Percentiles rank a stretch among this genome's conserved stretches.
Evolutionary conservation across 2,113 vertebrate species (phyloP).

Genomic region (Eurypyga helias): DNA sequence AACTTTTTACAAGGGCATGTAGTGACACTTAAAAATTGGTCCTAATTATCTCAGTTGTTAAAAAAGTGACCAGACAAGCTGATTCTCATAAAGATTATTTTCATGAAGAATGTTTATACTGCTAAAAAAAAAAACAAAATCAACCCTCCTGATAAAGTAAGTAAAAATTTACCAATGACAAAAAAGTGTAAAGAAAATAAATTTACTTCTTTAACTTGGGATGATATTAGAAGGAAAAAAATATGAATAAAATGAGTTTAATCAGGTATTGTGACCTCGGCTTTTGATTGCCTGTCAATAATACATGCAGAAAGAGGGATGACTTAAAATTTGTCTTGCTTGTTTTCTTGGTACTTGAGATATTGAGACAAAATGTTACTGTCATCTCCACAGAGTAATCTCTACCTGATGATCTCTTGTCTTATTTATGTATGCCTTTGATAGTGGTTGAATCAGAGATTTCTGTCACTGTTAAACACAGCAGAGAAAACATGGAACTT

Average conservation of each 20-base stretch:
- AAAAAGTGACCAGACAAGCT: not conserved
- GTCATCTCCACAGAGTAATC: conserved; percentile 3
- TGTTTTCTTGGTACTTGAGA: not conserved
- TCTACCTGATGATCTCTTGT: not conserved
- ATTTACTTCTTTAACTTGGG: not conserved
- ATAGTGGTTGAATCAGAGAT: not conserved
- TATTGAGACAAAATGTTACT: not conserved
- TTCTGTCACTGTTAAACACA: not conserved
- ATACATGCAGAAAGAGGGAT: not conserved
- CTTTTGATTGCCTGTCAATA: not conserved
- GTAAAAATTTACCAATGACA: not conserved
- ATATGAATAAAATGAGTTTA: not conserved
- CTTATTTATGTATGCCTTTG: not conserved
- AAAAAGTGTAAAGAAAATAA: not conserved
- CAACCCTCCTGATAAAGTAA: not conserved
- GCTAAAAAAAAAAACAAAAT: not conserved
- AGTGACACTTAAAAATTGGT: not conserved
- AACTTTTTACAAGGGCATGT: not conserved
- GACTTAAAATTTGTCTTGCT: not conserved
- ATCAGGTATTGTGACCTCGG: not conserved
- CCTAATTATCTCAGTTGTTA: not conserved
- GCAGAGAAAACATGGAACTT: not conserved
- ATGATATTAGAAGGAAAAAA: not conserved
- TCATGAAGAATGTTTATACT: not conserved
- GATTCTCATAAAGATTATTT: not conserved